A percentile compares a stretch with the other conserved stretches of the same genome.
phyloP scores from a whole-genome alignment of 1,140 invertebrate species.

The Achatina immaculata region DNA sequence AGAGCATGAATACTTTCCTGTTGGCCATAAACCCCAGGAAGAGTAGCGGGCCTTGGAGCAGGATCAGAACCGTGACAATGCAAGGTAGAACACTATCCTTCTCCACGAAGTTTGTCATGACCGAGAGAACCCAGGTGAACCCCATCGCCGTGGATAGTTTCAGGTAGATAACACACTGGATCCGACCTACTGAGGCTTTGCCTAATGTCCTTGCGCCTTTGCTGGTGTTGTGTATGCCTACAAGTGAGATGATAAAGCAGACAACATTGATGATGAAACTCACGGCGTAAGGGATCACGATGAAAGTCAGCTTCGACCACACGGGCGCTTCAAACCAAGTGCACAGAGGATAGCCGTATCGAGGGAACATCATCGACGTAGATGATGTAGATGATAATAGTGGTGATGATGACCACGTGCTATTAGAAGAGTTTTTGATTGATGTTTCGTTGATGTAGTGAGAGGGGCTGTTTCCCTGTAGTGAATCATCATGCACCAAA shows the following conservation, averaged over 20 bases:
- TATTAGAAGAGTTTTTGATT: no score
- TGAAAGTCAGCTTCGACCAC: neutral
- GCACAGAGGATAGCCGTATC: constrained; percentile 10
- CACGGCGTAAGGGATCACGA: neutral
- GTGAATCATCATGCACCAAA: neutral
- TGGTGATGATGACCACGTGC: no score
- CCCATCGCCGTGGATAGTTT: constrained; percentile 12
- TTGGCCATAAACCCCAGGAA: constrained; percentile 10
- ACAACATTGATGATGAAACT: constrained; percentile 11
- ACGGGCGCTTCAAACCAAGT: constrained; percentile 3
- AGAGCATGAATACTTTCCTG: neutral
- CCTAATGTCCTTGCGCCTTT: neutral
- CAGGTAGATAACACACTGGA: neutral
- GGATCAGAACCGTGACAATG: neutral
- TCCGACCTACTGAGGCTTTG: neutral
- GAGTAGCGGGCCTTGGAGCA: neutral
- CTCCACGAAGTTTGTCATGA: neutral
- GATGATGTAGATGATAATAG: neutral
- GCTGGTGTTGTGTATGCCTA: neutral
- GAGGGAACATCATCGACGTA: neutral
- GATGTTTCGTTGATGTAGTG: no score
- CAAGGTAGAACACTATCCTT: neutral
- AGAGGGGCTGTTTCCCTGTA: no score
- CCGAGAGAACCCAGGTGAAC: neutral
- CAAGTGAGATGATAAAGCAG: neutral